A percentile compares a stretch with the other conserved stretches of the same genome.
These are phyloP conservation scores for Diplodus sargus DNA, from an alignment of 2,797 vertebrate genomes.

Conservation along the genomic window DNA sequence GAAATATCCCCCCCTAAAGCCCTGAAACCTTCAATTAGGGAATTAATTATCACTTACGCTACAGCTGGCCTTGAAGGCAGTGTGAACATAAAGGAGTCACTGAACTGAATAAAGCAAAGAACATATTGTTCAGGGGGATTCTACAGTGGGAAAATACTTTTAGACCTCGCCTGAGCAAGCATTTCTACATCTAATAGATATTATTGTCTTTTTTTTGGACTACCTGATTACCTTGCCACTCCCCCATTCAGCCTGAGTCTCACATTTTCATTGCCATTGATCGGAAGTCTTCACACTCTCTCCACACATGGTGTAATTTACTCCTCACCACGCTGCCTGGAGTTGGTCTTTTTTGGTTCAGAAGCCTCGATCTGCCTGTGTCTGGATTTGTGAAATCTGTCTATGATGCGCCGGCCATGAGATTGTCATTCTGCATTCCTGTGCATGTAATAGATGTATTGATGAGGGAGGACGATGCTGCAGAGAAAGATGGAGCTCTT, in stretches of 20 bases:
- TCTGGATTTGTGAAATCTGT: conserved; percentile 52
- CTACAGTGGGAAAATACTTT: conserved; percentile 33
- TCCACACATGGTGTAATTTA: conserved; percentile 48
- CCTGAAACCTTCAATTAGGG: conserved; percentile 67
- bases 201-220: conserved; percentile 25
- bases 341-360: conserved; percentile 39
- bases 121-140: conserved; percentile 35
- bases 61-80: conserved; percentile 55
- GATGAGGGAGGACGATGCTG: conserved; percentile 36
- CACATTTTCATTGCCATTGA: conserved; percentile 36
- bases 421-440: conserved; percentile 58
- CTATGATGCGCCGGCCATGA: conserved; percentile 48
- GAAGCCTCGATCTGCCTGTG: conserved; percentile 37
- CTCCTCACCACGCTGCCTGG: conserved; percentile 34
- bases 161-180: conserved; percentile 5
- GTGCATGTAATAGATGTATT: conserved; percentile 38
- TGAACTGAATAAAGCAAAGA: conserved; percentile 52
- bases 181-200: conserved; percentile 22
- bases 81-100: conserved; percentile 29
- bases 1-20: conserved; percentile 56
- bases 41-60: conserved; percentile 71
- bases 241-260: conserved; percentile 10
- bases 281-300: conserved; percentile 51
- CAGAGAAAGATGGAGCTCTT: not conserved
- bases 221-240: conserved; percentile 28